Conservation (phyloP, 1,140 invertebrate species). For the Caenorhabditis remanei region DNA sequence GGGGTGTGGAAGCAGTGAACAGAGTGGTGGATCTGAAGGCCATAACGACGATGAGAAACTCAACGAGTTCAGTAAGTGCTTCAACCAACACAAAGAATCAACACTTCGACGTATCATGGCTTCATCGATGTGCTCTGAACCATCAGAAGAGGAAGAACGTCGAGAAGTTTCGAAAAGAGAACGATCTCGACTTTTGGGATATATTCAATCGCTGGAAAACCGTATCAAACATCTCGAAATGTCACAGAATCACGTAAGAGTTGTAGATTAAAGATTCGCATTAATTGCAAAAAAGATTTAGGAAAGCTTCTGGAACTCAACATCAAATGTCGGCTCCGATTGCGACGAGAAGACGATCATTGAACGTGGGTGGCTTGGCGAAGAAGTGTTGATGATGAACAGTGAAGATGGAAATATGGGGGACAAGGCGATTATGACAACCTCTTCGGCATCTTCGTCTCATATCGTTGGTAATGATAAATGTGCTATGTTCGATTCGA, state of each 20-base stretch:
- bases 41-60: constrained; percentile 45
- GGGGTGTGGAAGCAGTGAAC: constrained; percentile 76
- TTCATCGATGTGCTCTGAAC: constrained; percentile 72
- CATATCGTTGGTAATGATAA: constrained; percentile 47
- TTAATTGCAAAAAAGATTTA: constrained; percentile 31
- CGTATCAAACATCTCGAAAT: constrained; percentile 88
- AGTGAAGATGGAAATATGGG: constrained; percentile 26
- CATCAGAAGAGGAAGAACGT: constrained; percentile 80
- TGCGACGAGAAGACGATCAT: constrained; percentile 64
- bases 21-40: constrained; percentile 82
- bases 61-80: constrained; percentile 41
- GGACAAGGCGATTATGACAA: constrained; percentile 10
- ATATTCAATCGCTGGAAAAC: constrained; percentile 88
- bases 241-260: constrained; percentile 35
- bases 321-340: constrained; percentile 58
- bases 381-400: constrained; percentile 47
- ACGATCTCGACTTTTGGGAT: constrained; percentile 85
- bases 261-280: neutral
- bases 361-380: constrained; percentile 44
- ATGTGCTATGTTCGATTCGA: constrained; percentile 43
- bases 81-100: constrained; percentile 58
- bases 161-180: constrained; percentile 81
- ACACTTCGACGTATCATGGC: constrained; percentile 57
- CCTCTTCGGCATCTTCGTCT: constrained; percentile 19
- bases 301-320: constrained; percentile 61